Base-by-base conservation (phyloP, 2,797 vertebrate genomes). In the Hoplostethus mediterraneus region DNA sequence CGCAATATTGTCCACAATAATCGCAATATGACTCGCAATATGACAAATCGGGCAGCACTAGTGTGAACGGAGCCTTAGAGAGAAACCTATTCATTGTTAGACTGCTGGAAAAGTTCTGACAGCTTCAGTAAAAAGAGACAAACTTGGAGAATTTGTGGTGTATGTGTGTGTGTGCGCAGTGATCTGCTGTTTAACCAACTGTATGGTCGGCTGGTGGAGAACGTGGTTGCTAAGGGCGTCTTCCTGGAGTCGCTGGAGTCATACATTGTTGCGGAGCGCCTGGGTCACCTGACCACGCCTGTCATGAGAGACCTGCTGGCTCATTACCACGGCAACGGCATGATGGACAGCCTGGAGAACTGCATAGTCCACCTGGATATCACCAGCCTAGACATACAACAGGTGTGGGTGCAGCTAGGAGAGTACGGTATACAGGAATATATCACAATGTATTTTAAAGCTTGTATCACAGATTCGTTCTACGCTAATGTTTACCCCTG, bases 281-380 rank as follows among this genome's bases (percentile, higher is more conserved):
- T 99, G 14, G 92, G 95, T 68, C 97, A 96, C 81, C 94, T 99
- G 63, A 97, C 97, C 55, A 94, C 97, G 0, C 96, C 96, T 71
- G 94, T 99, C 79, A 97, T 99, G 97, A 96, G 94, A 89, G 97
- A 99, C 76, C 94, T 99, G 48, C 93, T 99, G 28, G 93, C 96
- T 81, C 97, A 99, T 91, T 98, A 98, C 89, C 97, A 97, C 90
- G 95, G 96, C 81, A 97, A 95, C 6, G 95, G 95, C 21, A 94
- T 96, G 92, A 95, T 99, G 97, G 96, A 97, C 73, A 97, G 96
- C 30, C 93, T 99, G 85, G 98, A 99, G 92, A 95, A 96, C 79
- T 98, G 97, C 73, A 96, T 99, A 66, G 96, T 99, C 10, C 98
- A 99, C 79, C 96, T 99, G 95, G 98, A 99, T 82, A 94, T 99